These are phyloP conservation scores for Pica pica DNA, from an alignment of 2,113 vertebrate species.

Conservation along the genomic window DNA sequence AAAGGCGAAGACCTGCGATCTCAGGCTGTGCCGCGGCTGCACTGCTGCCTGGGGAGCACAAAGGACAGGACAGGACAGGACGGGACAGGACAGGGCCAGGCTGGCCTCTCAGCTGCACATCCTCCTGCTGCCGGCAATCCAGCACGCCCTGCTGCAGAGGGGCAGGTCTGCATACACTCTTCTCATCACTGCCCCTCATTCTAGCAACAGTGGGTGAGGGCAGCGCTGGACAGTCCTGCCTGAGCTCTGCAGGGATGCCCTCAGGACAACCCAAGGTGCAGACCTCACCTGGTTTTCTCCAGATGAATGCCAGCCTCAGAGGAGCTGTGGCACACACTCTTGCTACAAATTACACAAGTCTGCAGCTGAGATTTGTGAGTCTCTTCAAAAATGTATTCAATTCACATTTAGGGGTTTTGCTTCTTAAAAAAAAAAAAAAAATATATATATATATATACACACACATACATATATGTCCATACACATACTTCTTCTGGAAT, in stretches of 20 bases:
- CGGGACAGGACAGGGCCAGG: not conserved
- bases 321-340: not conserved
- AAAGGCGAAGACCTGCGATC: not conserved
- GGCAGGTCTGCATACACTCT: accelerated
- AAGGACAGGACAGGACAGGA: not conserved
- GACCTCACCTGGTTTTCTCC: not conserved
- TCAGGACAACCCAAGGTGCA: not conserved
- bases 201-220: accelerated
- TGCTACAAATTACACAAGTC: not conserved
- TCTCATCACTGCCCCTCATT: not conserved
- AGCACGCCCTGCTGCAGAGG: not conserved
- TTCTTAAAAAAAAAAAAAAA: not conserved
- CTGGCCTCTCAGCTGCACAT: not conserved
- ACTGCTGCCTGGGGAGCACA: not conserved
- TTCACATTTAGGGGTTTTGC: not conserved
- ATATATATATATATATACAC: not conserved
- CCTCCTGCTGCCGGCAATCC: not conserved
- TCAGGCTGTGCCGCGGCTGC: accelerated
- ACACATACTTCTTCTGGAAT: not conserved
- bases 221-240: not conserved
- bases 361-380: not conserved
- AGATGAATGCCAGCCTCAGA: not conserved
- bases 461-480: not conserved
- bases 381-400: not conserved
- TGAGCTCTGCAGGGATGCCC: not conserved